Evolutionary conservation across 2,113 vertebrate species (phyloP).

Genomic region (Mesembrinibis cayennensis): DNA sequence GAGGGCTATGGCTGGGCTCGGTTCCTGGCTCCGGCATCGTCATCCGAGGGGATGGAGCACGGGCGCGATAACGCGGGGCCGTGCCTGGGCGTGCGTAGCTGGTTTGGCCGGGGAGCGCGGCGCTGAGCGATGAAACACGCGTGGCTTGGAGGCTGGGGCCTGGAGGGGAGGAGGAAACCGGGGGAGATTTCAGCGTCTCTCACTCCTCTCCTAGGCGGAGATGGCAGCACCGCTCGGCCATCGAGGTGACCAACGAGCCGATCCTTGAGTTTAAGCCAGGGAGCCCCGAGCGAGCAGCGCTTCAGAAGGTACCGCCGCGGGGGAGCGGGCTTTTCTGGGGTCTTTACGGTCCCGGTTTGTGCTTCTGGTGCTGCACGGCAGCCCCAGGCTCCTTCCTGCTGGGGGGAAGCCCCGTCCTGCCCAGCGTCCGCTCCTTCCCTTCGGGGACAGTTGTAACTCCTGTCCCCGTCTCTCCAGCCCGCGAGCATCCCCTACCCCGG

Average conservation of each 20-base stretch:
- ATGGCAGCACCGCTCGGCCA: slow-evolving; percentile 67
- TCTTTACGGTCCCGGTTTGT: not conserved
- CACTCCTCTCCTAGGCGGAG: slow-evolving; percentile 67
- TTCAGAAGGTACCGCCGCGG: slow-evolving; percentile 77
- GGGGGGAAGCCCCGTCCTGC: accelerated
- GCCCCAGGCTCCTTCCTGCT: not conserved
- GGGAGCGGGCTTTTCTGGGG: accelerated
- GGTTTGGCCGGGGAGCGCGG: not conserved
- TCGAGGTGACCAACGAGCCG: slow-evolving; percentile 89
- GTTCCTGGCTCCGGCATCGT: accelerated
- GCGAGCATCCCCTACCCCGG: accelerated
- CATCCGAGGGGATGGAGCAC: accelerated
- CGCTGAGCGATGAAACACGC: accelerated
- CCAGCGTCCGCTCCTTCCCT: not conserved
- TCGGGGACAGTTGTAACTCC: not conserved
- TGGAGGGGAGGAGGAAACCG: not conserved
- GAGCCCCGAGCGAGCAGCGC: slow-evolving; percentile 79
- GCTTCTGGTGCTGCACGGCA: not conserved
- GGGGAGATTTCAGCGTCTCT: accelerated
- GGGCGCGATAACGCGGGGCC: not conserved
- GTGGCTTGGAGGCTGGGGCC: not conserved
- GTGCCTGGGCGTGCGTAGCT: accelerated
- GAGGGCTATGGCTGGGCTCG: accelerated
- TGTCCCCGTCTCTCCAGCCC: not conserved
- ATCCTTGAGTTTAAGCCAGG: slow-evolving; percentile 83